Percentiles rank a stretch among this genome's conserved stretches.
phyloP scores from a whole-genome alignment of 2,888 invertebrate genomes.

The Idaea dimidiata region DNA sequence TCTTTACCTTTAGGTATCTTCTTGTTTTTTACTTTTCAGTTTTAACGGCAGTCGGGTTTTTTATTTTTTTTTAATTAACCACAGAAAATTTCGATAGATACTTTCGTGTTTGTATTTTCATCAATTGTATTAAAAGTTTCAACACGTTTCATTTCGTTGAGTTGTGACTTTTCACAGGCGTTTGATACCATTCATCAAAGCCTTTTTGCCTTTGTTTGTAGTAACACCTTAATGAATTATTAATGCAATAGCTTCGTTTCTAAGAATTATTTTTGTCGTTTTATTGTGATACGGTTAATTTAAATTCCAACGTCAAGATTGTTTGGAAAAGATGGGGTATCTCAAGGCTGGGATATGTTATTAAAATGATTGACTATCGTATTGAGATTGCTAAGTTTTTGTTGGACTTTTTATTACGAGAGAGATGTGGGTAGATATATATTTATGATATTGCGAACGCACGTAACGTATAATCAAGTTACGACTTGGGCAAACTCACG shows the following conservation, averaged over 20 bases:
- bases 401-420: not conserved
- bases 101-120: constrained; percentile 25
- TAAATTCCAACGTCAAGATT: constrained; percentile 21
- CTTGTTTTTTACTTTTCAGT: too few species aligned
- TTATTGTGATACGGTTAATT: constrained; percentile 23
- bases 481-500: not conserved
- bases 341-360: constrained; percentile 20
- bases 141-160: constrained; percentile 17
- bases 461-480: not conserved
- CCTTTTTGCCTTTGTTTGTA: not conserved
- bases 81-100: too few species aligned
- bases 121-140: constrained; percentile 28
- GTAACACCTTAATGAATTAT: constrained; percentile 18
- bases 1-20: too few species aligned
- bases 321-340: constrained; percentile 19
- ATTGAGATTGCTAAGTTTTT: not conserved
- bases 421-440: not conserved
- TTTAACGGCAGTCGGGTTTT: too few species aligned
- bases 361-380: not conserved
- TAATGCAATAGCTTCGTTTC: constrained; percentile 18
- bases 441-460: not conserved
- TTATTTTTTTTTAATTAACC: too few species aligned
- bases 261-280: constrained; percentile 17
- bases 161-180: constrained; percentile 21
- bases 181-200: constrained; percentile 24